Percentiles rank a stretch among this genome's conserved stretches.
These are phyloP conservation scores for Galeopsomyia nigrocyanea DNA, from an alignment of 2,888 invertebrate species.

Conservation along the genomic window DNA sequence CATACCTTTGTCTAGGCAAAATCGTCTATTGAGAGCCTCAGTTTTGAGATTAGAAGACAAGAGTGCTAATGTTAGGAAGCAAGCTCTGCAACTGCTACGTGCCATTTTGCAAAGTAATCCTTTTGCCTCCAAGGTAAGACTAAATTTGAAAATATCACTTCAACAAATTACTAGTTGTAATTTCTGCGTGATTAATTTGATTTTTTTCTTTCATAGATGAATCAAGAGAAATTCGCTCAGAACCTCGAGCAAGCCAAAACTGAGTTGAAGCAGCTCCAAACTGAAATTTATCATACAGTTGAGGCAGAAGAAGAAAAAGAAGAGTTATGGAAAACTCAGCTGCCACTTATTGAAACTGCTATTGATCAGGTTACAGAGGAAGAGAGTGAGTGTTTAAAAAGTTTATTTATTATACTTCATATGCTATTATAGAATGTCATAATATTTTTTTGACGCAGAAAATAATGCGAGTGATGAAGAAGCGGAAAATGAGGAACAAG, in stretches of 20 bases:
- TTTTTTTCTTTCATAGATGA: slow-evolving; percentile 63
- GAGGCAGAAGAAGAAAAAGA: slow-evolving; percentile 60
- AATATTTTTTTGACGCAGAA: slow-evolving; percentile 40
- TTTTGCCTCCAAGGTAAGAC: slow-evolving; percentile 81
- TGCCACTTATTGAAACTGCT: slow-evolving; percentile 58
- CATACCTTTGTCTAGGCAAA: slow-evolving; percentile 81
- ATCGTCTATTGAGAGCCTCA: slow-evolving; percentile 76
- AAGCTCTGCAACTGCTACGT: slow-evolving; percentile 83
- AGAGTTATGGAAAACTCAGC: slow-evolving; percentile 59
- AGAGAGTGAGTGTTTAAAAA: slow-evolving; percentile 41
- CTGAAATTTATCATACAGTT: slow-evolving; percentile 46
- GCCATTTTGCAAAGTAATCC: slow-evolving; percentile 88
- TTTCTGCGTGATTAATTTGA: slow-evolving; percentile 6
- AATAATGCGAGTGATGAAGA: slow-evolving; percentile 47
- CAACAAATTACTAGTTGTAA: slow-evolving; percentile 4
- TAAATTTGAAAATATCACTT: slow-evolving; percentile 43
- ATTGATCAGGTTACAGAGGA: slow-evolving; percentile 54
- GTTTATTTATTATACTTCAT: neutral
- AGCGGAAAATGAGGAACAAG: slow-evolving; percentile 49
- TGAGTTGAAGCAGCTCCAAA: slow-evolving; percentile 72
- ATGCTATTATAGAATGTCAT: neutral
- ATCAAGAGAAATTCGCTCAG: slow-evolving; percentile 72
- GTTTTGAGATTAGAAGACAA: slow-evolving; percentile 85
- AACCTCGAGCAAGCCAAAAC: slow-evolving; percentile 75
- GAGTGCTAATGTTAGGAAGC: slow-evolving; percentile 87